Conservation (phyloP, 2,113 vertebrate species). For the Lasiurus cinereus region DNA sequence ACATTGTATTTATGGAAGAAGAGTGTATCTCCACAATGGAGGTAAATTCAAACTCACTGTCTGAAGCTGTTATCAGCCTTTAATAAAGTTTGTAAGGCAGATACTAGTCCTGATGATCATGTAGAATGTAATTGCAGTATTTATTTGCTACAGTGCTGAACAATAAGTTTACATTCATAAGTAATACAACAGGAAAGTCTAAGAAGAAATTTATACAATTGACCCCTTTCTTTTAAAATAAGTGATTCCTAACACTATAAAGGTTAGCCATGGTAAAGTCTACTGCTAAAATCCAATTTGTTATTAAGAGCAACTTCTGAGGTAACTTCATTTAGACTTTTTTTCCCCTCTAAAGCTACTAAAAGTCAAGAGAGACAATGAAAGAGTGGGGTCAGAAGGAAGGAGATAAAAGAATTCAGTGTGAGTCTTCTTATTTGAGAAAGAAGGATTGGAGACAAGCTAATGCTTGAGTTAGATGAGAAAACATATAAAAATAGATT, state of each 20-base stretch:
- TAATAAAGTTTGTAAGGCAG: conserved; percentile 16
- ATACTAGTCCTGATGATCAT: background rate
- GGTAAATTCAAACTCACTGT: background rate
- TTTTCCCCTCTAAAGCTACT: background rate
- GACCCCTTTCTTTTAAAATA: conserved; percentile 15
- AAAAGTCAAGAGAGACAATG: background rate
- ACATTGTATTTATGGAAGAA: conserved; percentile 6
- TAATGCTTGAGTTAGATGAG: background rate
- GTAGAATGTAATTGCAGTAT: background rate
- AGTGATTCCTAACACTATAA: background rate
- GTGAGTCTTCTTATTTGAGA: background rate
- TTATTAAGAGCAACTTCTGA: background rate
- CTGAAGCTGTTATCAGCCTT: background rate
- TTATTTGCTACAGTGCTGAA: background rate
- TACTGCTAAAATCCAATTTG: background rate
- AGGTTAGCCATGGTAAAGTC: background rate
- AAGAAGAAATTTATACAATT: conserved; percentile 15
- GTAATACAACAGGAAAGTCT: background rate
- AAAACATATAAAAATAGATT: background rate
- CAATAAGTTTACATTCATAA: conserved; percentile 16
- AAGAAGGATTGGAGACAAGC: background rate
- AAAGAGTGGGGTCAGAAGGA: background rate
- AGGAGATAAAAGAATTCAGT: background rate
- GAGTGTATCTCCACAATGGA: background rate
- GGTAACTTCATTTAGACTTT: background rate